Conservation (phyloP, 92 coral and sea anemone species). For the Ricordea florida region DNA sequence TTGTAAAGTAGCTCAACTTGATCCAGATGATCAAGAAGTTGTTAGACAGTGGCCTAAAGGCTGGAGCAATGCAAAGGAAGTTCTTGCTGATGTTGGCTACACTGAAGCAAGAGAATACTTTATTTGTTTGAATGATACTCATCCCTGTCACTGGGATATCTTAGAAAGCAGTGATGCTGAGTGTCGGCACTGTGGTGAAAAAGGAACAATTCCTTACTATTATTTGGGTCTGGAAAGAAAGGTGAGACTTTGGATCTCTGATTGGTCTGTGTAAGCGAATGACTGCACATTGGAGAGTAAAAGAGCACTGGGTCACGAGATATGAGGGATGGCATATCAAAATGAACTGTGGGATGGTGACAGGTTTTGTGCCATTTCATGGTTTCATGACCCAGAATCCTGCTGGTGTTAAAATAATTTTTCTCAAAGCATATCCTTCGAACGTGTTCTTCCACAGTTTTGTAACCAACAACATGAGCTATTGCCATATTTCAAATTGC, state of each 20-base stretch:
- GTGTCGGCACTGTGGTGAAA: conserved; percentile 61
- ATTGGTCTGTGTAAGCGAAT: conserved; percentile 59
- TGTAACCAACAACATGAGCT: too few relatives aligned
- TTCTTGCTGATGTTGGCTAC: conserved; percentile 51
- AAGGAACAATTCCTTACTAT: conserved; percentile 52
- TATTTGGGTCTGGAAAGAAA: conserved; percentile 65
- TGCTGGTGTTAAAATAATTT: conserved; percentile 41
- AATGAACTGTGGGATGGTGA: conserved; percentile 72
- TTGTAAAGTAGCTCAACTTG: conserved; percentile 26
- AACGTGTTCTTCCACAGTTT: too few relatives aligned
- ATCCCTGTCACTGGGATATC: conserved; percentile 68
- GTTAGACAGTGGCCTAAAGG: conserved; percentile 38
- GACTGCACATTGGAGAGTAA: conserved; percentile 66
- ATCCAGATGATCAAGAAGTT: background rate
- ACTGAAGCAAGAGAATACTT: conserved; percentile 61
- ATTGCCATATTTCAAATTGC: too few relatives aligned
- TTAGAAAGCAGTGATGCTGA: conserved; percentile 16
- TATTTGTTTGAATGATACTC: conserved; percentile 56
- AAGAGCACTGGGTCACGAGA: conserved; percentile 68
- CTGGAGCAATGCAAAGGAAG: conserved; percentile 54
- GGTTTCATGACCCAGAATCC: conserved; percentile 68
- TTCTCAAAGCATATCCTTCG: too few relatives aligned
- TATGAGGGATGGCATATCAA: conserved; percentile 14
- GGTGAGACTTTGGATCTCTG: conserved; percentile 51
- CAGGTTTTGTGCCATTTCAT: conserved; percentile 60